These are phyloP conservation scores for Bos indicus DNA, from an alignment of 2,113 vertebrate genomes.

Conservation along the genomic window DNA sequence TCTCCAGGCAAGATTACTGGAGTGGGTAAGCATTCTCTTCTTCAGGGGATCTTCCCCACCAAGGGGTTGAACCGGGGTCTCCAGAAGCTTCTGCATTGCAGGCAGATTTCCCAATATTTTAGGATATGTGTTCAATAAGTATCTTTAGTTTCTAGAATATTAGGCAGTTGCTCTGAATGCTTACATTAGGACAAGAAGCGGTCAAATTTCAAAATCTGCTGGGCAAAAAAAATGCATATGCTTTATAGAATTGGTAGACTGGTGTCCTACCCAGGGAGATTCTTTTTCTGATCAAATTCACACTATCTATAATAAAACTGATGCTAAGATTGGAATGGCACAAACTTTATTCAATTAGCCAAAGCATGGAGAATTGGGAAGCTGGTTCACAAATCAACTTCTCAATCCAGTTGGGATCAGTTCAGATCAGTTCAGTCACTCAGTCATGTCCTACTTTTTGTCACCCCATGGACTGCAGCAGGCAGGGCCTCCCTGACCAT, in stretches of 20 bases:
- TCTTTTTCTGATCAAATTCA: background rate
- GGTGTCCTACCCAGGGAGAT: background rate
- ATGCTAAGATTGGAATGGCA: background rate
- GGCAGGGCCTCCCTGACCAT: background rate
- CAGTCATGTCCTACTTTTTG: background rate
- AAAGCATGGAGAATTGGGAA: background rate
- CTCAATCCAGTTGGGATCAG: background rate
- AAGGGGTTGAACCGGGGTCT: background rate
- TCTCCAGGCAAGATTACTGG: background rate
- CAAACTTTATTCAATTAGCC: background rate
- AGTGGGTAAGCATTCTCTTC: background rate
- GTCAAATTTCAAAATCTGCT: background rate
- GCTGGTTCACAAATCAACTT: background rate
- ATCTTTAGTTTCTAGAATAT: background rate
- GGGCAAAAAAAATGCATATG: too few species aligned
- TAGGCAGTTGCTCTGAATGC: background rate
- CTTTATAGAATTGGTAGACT: background rate
- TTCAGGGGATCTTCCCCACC: background rate
- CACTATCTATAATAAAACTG: background rate
- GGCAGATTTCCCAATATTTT: background rate
- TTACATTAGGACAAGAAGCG: background rate
- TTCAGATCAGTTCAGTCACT: background rate
- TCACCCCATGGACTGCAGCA: background rate
- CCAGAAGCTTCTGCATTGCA: background rate
- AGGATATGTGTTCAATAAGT: background rate